Conservation (phyloP, 1,140 invertebrate species). For the Ips typographus region DNA sequence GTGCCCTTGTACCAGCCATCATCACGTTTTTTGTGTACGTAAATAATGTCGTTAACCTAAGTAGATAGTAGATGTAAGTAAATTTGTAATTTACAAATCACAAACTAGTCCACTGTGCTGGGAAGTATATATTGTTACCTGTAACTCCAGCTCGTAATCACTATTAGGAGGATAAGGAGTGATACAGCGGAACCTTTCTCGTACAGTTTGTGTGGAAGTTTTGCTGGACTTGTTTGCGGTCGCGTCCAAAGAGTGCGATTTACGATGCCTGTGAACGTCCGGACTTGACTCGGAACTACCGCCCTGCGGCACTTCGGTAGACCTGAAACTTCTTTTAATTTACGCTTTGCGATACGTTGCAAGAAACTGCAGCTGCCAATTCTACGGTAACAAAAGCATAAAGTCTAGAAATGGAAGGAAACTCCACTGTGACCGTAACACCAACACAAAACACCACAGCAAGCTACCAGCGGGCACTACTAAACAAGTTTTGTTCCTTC, state of each 20-base stretch:
- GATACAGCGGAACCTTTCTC: constrained; percentile 82
- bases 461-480: neutral
- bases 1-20: constrained; percentile 97
- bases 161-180: constrained; percentile 94
- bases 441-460: neutral
- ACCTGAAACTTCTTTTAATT: constrained; percentile 28
- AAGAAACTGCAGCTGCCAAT: too few relatives aligned
- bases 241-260: constrained; percentile 79
- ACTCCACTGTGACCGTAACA: too few relatives aligned
- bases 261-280: constrained; percentile 63
- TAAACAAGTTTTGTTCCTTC: too few relatives aligned
- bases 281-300: constrained; percentile 46
- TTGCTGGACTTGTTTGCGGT: constrained; percentile 54
- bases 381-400: too few relatives aligned
- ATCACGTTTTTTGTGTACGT: constrained; percentile 88
- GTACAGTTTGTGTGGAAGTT: constrained; percentile 56
- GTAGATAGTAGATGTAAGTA: neutral
- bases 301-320: constrained; percentile 42
- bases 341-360: too few relatives aligned
- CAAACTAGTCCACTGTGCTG: too few relatives aligned
- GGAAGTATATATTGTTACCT: constrained; percentile 42
- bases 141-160: constrained; percentile 87
- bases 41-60: constrained; percentile 82
- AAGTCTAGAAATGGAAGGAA: too few relatives aligned
- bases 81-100: neutral